Evolutionary conservation across 2,113 vertebrate species (phyloP).

Genomic region (Ibidorhyncha struthersii): DNA sequence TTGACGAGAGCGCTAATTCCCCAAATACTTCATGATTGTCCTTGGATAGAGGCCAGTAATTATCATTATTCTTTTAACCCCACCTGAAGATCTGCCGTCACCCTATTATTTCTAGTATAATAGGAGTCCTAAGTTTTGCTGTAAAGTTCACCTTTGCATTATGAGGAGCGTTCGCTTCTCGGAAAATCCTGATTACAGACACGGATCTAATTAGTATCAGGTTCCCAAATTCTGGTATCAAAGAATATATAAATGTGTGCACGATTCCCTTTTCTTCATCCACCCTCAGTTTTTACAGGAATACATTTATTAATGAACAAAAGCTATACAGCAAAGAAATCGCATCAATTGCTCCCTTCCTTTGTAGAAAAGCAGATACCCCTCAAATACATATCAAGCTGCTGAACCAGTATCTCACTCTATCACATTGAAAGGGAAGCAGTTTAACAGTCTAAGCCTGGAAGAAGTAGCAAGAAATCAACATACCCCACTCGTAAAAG

Average conservation of each 20-base stretch:
- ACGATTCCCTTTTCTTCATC: background rate
- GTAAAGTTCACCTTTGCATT: background rate
- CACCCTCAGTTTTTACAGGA: background rate
- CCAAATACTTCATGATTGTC: background rate
- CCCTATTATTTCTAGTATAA: background rate
- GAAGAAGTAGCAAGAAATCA: background rate
- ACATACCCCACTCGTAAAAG: background rate
- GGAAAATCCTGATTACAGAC: background rate
- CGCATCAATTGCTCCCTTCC: background rate
- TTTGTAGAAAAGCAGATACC: background rate
- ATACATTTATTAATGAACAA: background rate
- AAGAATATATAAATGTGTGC: background rate
- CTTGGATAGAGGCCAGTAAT: conserved; percentile 1
- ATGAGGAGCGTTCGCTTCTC: background rate
- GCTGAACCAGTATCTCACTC: background rate
- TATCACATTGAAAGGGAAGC: background rate
- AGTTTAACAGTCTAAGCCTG: background rate
- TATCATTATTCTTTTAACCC: background rate
- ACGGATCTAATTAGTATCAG: background rate
- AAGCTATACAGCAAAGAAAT: background rate
- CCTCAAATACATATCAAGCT: background rate
- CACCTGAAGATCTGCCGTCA: background rate
- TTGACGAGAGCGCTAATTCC: conserved; percentile 7
- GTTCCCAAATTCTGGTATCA: background rate
- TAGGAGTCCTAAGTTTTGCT: background rate